Evolutionary conservation across 2,797 vertebrate genomes (phyloP), one percentile per base, ranked within the genome.

Genomic region (Tolypeutes matacus): DNA sequence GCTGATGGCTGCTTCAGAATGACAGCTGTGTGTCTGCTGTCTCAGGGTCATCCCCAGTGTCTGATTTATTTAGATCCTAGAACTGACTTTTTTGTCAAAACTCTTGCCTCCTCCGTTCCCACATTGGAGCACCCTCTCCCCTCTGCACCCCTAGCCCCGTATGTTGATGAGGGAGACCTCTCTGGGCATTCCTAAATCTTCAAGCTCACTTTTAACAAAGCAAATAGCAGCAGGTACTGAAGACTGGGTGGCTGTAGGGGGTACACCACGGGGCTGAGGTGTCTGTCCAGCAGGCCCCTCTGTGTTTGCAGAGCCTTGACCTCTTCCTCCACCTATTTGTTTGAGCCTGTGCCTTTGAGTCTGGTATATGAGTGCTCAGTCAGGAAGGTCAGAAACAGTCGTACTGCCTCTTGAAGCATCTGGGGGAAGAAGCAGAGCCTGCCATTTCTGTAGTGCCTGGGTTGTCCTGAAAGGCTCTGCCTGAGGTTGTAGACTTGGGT

Each of bases 261-360:
- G 58, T 42, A 12, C 2, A 5, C 39, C 53, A 72, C 5, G 4
- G 82, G 21, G 21, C 21, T 23, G 53, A 78, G 78, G 42, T 67
- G 7, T 39, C 76, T 0, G 0, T 60, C 49, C 0, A 3, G 12
- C 7, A 64, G 49, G 27, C 6, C 7, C 21, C 27, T 12, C 34
- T 20, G 20, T 67, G 49, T 76, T 13, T 69, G 4, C 25, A 73
- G 49, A 65, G n/a, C 14, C 25, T 39, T 13, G 77, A 18, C 60
- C 17, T 75, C 51, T 82, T 56, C 36, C 27, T 69, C 7, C 7
- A 0, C 18, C 27, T 39, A 7, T 39, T 39, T 53, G 34, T 67
- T 62, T 56, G 73, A 90, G 60, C 17, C 34, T 95, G 70, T 86
- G 53, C 86, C 93, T 94, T 80, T 36, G 90, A 84, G 27, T 73